Evolutionary conservation across 2,797 vertebrate genomes (phyloP).

Genomic region (Rhincodon typus): DNA sequence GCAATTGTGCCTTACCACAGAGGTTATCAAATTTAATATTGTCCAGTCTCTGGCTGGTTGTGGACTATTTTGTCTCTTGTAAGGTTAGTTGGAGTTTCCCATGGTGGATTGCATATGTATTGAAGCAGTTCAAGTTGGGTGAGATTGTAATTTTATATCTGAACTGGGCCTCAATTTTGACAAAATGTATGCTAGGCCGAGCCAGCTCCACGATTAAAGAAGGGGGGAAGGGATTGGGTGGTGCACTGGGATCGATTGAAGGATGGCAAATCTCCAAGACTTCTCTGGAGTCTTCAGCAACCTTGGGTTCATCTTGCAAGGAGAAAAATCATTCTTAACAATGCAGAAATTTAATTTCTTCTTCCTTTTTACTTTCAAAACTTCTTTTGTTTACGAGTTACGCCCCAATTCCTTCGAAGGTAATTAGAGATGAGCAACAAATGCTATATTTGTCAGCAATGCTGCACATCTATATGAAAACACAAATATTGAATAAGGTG

Average conservation of each 20-base stretch:
- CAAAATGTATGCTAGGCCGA: background rate
- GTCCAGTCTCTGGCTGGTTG: background rate
- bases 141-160: background rate
- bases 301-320: background rate
- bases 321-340: background rate
- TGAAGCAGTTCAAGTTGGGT: background rate
- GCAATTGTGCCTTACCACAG: background rate
- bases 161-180: background rate
- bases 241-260: too few species aligned
- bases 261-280: background rate
- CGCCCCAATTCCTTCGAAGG: background rate
- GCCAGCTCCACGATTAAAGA: background rate
- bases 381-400: background rate
- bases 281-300: background rate
- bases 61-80: background rate
- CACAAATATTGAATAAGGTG: background rate
- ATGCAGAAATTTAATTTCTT: background rate
- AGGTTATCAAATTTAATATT: background rate
- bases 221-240: background rate
- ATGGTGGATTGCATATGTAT: background rate
- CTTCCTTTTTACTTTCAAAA: background rate
- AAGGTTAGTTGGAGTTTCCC: background rate
- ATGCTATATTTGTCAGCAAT: background rate
- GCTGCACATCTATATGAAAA: background rate
- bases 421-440: background rate